Conservation (phyloP, 2,888 invertebrate species). For the Sympetrum striolatum region DNA sequence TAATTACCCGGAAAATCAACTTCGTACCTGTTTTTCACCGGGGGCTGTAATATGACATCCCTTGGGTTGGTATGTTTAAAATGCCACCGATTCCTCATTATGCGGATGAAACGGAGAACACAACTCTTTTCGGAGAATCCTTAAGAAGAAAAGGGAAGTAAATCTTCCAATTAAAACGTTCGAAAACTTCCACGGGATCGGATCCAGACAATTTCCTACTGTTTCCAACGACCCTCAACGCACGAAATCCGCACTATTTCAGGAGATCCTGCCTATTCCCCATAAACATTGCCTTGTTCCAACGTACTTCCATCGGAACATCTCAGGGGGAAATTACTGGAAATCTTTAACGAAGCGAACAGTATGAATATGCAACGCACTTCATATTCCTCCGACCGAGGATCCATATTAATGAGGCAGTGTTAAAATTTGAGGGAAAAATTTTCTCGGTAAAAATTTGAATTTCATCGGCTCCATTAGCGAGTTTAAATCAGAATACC, state of each 20-base stretch:
- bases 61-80: no score
- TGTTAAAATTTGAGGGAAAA: neutral
- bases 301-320: neutral
- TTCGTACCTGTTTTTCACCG: no score
- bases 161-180: no score
- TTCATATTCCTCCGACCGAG: neutral
- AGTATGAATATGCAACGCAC: conserved; percentile 2
- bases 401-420: conserved; percentile 18
- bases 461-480: neutral
- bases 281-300: neutral
- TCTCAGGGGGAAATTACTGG: neutral
- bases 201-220: neutral
- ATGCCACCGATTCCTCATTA: no score
- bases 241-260: neutral
- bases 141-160: no score
- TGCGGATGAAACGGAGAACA: no score
- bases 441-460: neutral
- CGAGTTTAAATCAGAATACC: neutral
- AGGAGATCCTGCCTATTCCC: no score
- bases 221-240: neutral
- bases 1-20: no score
- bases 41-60: no score
- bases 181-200: no score
- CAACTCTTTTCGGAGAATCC: no score
- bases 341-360: conserved; percentile 14